phyloP scores from a whole-genome alignment of 2,888 invertebrate genomes.

The Xestia rhomboidea region DNA sequence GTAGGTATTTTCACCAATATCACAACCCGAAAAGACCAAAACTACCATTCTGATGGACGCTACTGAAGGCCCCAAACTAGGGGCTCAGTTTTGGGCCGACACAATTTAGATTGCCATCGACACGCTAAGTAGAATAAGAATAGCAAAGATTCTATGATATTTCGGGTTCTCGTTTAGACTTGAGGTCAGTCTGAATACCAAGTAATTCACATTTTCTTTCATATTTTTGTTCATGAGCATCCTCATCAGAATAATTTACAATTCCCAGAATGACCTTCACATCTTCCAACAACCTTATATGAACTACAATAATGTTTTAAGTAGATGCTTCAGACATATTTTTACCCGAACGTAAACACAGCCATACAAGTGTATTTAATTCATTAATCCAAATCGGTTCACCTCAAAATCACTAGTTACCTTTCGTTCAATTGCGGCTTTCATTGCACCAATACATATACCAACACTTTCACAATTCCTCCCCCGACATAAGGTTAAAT shows the following conservation, averaged over 20 bases:
- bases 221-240: not conserved
- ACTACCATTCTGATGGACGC: not conserved
- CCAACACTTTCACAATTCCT: conserved; percentile 1
- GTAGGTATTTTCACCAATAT: not conserved
- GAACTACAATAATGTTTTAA: conserved; percentile 1
- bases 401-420: conserved; percentile 68
- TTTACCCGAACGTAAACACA: conserved; percentile 25
- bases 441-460: conserved; percentile 19
- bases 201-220: not conserved
- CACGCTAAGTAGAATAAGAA: too few relatives aligned
- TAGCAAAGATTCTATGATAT: not conserved
- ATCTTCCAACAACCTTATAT: conserved; percentile 1
- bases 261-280: not conserved
- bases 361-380: conserved; percentile 64
- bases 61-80: too few relatives aligned
- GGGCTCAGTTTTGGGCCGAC: too few relatives aligned
- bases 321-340: conserved; percentile 18
- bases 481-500: conserved; percentile 24
- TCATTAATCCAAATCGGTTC: conserved; percentile 70
- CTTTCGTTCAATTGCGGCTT: conserved; percentile 56
- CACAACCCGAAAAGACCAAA: not conserved
- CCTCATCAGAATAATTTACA: not conserved
- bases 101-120: too few relatives aligned
- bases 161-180: not conserved
- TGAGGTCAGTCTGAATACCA: not conserved